These are phyloP conservation scores for Marronus borbonicus DNA, from an alignment of 2,888 invertebrate species.

Conservation along the genomic window DNA sequence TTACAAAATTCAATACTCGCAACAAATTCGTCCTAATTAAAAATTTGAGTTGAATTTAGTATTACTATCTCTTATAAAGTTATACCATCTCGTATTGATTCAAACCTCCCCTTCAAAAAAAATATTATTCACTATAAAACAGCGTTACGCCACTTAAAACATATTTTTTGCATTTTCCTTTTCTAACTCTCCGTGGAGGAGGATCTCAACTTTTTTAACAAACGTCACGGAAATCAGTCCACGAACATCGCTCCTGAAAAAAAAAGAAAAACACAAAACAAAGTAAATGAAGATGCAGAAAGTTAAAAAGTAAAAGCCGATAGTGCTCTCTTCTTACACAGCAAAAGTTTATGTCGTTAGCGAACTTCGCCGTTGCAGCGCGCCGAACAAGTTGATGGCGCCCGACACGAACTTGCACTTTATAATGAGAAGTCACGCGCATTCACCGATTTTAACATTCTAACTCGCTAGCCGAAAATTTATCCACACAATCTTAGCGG, in stretches of 20 bases:
- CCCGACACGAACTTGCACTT: constrained; percentile 30
- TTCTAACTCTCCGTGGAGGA: not conserved
- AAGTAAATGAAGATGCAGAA: not conserved
- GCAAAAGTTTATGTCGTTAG: constrained; percentile 12
- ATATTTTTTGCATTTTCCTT: constrained; percentile 1
- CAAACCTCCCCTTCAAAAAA: not conserved
- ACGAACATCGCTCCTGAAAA: not conserved
- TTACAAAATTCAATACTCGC: no score
- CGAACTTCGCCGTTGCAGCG: not conserved
- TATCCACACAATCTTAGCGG: not conserved
- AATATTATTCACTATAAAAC: not conserved
- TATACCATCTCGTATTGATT: no score
- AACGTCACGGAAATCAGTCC: constrained; percentile 21
- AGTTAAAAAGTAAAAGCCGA: not conserved
- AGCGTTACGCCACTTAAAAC: not conserved
- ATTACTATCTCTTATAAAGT: no score
- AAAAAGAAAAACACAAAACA: not conserved
- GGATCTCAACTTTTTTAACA: constrained; percentile 23
- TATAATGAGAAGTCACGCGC: constrained; percentile 28
- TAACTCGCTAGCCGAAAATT: not conserved
- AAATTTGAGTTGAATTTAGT: no score
- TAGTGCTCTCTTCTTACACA: not conserved
- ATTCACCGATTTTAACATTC: not conserved
- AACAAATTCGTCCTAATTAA: no score
- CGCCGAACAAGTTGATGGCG: not conserved